phyloP scores from a whole-genome alignment of 2,888 invertebrate species.

The Caenorhabditis japonica region DNA sequence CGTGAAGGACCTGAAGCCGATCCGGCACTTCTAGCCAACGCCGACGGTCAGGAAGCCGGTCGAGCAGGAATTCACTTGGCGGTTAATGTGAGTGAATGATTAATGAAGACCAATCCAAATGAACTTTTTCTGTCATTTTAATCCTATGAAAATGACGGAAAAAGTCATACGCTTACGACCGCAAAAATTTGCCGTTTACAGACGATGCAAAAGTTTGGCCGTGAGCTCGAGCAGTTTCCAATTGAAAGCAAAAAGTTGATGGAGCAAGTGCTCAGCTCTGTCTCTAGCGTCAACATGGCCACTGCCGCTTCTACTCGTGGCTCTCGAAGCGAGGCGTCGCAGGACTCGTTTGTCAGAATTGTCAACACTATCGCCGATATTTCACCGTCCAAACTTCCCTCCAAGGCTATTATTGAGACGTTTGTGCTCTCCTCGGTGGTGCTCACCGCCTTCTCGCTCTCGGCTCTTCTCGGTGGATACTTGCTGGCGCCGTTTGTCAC shows the following conservation, averaged over 20 bases:
- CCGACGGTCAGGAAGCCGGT: slow-evolving; percentile 14
- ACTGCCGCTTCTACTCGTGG: neutral
- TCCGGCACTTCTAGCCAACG: slow-evolving; percentile 33
- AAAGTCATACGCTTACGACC: no score
- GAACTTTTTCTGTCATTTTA: no score
- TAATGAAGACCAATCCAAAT: neutral
- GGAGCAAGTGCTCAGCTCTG: slow-evolving; percentile 27
- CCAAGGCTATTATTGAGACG: slow-evolving; percentile 26
- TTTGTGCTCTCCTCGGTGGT: slow-evolving; percentile 29
- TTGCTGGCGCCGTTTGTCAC: slow-evolving; percentile 34
- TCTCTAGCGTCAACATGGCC: slow-evolving; percentile 16
- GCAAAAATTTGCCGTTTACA: slow-evolving; percentile 9
- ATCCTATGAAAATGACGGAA: no score
- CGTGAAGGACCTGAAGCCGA: slow-evolving; percentile 28
- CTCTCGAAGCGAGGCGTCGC: neutral
- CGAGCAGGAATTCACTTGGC: slow-evolving; percentile 29
- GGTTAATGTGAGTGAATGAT: slow-evolving; percentile 16
- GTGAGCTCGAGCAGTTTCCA: slow-evolving; percentile 32
- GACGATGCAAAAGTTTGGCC: slow-evolving; percentile 46
- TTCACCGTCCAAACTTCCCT: neutral
- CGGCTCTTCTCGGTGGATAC: slow-evolving; percentile 24
- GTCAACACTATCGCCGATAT: slow-evolving; percentile 27
- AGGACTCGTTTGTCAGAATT: slow-evolving; percentile 31
- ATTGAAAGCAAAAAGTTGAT: slow-evolving; percentile 9
- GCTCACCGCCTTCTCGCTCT: slow-evolving; percentile 24